Percentiles rank a stretch among this genome's conserved stretches.
Evolutionary conservation across 1,140 invertebrate genomes (phyloP).

Genomic region (Megathymus violae): DNA sequence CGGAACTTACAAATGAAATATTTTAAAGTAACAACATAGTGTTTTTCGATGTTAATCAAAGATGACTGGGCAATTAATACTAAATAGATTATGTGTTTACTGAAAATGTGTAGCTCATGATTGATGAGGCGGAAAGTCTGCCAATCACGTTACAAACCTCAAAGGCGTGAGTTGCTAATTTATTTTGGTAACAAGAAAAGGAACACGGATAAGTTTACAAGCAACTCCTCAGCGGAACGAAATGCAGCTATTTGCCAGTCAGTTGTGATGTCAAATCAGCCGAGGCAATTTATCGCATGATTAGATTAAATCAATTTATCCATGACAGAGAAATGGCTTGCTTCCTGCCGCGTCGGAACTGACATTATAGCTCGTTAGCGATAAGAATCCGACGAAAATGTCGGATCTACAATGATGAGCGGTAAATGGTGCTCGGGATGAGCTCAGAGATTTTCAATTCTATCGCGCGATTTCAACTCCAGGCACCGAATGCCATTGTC

Average conservation of each 20-base stretch:
- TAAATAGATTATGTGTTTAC: background rate
- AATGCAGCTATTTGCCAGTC: slow-evolving; percentile 24
- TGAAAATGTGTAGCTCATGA: background rate
- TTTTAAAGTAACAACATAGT: no score
- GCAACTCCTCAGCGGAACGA: slow-evolving; percentile 3
- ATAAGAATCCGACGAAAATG: slow-evolving; percentile 61
- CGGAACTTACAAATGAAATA: no score
- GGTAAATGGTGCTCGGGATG: slow-evolving; percentile 36
- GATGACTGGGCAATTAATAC: no score
- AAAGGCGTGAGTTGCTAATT: slow-evolving; percentile 19
- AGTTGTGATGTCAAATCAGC: slow-evolving; percentile 39
- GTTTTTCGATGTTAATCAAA: no score
- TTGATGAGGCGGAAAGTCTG: slow-evolving; percentile 3
- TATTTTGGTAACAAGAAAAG: slow-evolving; percentile 14
- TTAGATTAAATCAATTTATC: slow-evolving; percentile 76
- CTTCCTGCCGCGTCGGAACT: slow-evolving; percentile 68
- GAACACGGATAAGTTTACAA: slow-evolving; percentile 5
- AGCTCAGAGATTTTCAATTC: slow-evolving; percentile 16
- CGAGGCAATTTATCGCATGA: slow-evolving; percentile 69
- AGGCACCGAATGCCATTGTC: slow-evolving; percentile 26
- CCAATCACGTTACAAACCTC: background rate
- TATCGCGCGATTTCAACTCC: slow-evolving; percentile 16
- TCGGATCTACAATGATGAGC: slow-evolving; percentile 38
- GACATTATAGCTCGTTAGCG: slow-evolving; percentile 61
- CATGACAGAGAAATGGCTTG: slow-evolving; percentile 66